These are phyloP conservation scores for Acrocephalus scirpaceus DNA, from an alignment of 2,797 vertebrate species.

Conservation along the genomic window DNA sequence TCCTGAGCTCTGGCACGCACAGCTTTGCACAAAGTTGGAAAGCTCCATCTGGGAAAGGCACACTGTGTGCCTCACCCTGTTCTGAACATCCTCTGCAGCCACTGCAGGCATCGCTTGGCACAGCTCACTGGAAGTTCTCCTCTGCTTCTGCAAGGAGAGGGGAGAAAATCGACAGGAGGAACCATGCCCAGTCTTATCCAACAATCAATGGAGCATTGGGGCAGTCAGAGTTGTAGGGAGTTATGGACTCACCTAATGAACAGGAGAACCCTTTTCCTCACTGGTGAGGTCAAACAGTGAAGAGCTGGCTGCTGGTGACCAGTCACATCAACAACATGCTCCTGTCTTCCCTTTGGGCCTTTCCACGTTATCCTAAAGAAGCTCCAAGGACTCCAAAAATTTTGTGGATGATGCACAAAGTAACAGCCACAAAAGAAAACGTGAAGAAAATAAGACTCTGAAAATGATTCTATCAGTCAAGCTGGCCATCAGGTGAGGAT, in stretches of 20 bases:
- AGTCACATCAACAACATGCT: not conserved
- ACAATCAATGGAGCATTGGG: not conserved
- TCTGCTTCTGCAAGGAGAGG: not conserved
- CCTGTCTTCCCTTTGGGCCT: not conserved
- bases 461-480: not conserved
- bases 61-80: not conserved
- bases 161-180: not conserved
- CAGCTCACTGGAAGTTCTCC: not conserved
- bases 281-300: not conserved
- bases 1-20: not conserved
- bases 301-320: not conserved
- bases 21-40: not conserved
- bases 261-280: not conserved
- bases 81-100: not conserved
- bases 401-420: not conserved
- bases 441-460: not conserved
- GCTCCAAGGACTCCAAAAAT: not conserved
- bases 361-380: not conserved
- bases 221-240: not conserved
- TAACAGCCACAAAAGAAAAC: not conserved
- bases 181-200: not conserved
- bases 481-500: not conserved
- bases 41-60: not conserved
- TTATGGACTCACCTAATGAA: not conserved
- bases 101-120: not conserved